Evolutionary conservation across 30 jellyfish, hydroid and myxozoan genomes (phyloP).

Genomic region (Rhopilema esculentum): DNA sequence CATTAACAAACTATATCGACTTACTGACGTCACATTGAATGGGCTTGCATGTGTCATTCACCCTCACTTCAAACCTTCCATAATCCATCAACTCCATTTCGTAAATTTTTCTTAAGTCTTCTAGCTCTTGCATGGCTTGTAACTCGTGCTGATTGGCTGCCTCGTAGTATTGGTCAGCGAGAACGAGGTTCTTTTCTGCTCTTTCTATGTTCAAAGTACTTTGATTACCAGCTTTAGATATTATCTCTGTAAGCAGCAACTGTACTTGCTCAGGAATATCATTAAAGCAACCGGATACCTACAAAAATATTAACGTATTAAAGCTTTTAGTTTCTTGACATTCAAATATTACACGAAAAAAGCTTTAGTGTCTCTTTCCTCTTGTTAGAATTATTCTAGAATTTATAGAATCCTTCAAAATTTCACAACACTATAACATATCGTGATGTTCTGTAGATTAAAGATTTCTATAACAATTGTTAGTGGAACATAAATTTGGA

Average conservation of each 20-base stretch:
- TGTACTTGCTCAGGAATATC: constrained; percentile 91
- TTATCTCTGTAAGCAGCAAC: constrained; percentile 74
- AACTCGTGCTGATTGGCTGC: constrained; percentile 86
- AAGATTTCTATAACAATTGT: no score
- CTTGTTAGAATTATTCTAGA: no score
- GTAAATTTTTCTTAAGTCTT: constrained; percentile 59
- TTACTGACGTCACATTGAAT: constrained; percentile 80
- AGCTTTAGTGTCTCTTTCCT: no score
- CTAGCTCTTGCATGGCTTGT: constrained; percentile 64
- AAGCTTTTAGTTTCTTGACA: no score
- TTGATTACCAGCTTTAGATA: constrained; percentile 94
- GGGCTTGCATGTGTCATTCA: constrained; percentile 86
- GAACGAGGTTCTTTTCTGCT: constrained; percentile 91
- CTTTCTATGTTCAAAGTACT: constrained; percentile 86
- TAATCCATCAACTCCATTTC: constrained; percentile 87
- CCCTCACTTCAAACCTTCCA: constrained; percentile 94
- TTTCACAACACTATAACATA: no score
- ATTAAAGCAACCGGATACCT: constrained; percentile 96
- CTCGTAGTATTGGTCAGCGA: constrained; percentile 85
- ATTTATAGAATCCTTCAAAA: no score
- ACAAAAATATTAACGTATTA: background rate
- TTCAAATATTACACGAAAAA: no score
- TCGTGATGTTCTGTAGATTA: no score
- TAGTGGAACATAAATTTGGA: no score
- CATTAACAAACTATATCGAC: no score